Evolutionary conservation across 2,888 invertebrate genomes (phyloP).

Genomic region (Trichogramma dendrolimi): DNA sequence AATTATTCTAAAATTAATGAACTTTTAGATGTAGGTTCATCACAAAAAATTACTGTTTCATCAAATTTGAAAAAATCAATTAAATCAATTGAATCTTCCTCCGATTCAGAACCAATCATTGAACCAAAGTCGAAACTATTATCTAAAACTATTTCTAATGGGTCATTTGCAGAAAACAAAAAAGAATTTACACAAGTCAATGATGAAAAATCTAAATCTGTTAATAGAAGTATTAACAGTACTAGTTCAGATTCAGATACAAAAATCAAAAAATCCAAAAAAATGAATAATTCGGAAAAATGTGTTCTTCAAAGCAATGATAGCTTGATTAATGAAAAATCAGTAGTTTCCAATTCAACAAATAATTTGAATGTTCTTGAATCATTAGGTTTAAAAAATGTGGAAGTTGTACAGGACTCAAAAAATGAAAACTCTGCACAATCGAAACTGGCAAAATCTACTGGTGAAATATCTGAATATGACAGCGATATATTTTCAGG

Average conservation of each 20-base stretch:
- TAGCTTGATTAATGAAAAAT: background rate
- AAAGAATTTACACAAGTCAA: too few relatives aligned
- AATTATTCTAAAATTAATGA: too few relatives aligned
- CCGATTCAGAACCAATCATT: too few relatives aligned
- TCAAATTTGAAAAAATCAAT: too few relatives aligned
- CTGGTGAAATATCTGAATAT: slow-evolving; percentile 36
- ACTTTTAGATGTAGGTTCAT: too few relatives aligned
- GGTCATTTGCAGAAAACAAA: too few relatives aligned
- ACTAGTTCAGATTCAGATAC: background rate
- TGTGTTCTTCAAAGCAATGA: background rate
- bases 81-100: too few relatives aligned
- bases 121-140: too few relatives aligned
- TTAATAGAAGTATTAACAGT: background rate
- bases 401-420: background rate
- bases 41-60: too few relatives aligned
- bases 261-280: background rate
- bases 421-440: background rate
- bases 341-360: background rate
- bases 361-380: too few relatives aligned
- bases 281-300: background rate
- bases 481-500: slow-evolving; percentile 41
- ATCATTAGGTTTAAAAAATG: too few relatives aligned
- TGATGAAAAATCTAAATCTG: background rate
- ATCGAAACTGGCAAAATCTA: background rate
- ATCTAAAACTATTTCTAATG: too few relatives aligned